These are phyloP conservation scores for Euphydryas editha DNA, from an alignment of 2,888 invertebrate genomes.

Conservation along the genomic window DNA sequence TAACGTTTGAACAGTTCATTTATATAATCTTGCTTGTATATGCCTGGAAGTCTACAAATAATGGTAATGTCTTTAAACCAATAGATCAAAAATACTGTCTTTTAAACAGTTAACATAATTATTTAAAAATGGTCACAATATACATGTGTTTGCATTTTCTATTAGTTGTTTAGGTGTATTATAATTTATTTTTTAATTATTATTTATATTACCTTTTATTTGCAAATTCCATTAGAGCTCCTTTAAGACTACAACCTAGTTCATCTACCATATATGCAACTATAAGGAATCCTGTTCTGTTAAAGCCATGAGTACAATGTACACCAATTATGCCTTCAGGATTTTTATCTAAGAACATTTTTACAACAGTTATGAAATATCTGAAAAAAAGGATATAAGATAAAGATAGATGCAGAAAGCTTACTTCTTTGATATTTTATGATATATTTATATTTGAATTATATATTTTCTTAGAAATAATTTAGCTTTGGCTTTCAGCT, in stretches of 20 bases:
- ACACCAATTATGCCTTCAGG: slow-evolving; percentile 92
- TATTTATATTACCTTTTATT: slow-evolving; percentile 78
- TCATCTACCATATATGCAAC: slow-evolving; percentile 95
- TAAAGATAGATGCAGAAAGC: neutral
- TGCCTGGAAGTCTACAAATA: slow-evolving; percentile 91
- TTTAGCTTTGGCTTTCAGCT: too few species aligned
- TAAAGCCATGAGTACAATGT: slow-evolving; percentile 99
- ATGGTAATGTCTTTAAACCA: neutral
- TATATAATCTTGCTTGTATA: slow-evolving; percentile 98
- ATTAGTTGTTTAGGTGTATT: too few species aligned
- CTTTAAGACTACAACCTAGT: slow-evolving; percentile 92
- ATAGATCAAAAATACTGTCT: neutral
- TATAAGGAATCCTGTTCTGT: slow-evolving; percentile 98
- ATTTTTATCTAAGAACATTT: slow-evolving; percentile 89
- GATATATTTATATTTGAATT: too few species aligned
- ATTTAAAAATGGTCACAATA: too few species aligned
- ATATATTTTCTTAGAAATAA: too few species aligned
- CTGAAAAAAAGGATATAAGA: slow-evolving; percentile 49
- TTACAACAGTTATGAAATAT: slow-evolving; percentile 92
- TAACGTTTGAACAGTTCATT: slow-evolving; percentile 92
- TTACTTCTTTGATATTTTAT: too few species aligned
- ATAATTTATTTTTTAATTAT: neutral
- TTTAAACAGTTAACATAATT: too few species aligned
- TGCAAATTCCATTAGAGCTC: slow-evolving; percentile 91
- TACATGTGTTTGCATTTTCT: too few species aligned